Conservation (phyloP, 2,888 invertebrate species). For the Amblyteles armatorius region DNA sequence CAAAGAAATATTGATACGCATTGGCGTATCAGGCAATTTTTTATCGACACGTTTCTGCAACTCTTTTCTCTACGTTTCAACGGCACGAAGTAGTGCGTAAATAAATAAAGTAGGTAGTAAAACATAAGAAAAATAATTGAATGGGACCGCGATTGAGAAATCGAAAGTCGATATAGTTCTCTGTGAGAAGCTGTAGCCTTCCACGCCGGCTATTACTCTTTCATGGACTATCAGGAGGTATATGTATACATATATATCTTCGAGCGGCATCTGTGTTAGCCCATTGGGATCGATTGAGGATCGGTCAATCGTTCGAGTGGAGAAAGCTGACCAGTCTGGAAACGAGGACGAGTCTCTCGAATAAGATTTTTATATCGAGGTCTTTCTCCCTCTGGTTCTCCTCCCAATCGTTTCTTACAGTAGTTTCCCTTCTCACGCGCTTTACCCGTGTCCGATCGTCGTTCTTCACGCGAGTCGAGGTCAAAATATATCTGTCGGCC, state of each 20-base stretch:
- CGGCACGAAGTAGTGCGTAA: neutral
- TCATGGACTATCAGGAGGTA: conserved; percentile 33
- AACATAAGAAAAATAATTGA: conserved; percentile 53
- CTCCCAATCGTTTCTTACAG: conserved; percentile 26
- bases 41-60: neutral
- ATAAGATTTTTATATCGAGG: conserved; percentile 72
- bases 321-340: conserved; percentile 77
- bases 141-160: conserved; percentile 68
- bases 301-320: conserved; percentile 68
- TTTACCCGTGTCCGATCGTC: conserved; percentile 41
- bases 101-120: neutral
- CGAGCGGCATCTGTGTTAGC: conserved; percentile 21
- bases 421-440: conserved; percentile 45
- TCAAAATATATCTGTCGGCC: conserved; percentile 36
- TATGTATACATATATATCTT: conserved; percentile 4
- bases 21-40: neutral
- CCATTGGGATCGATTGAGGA: conserved; percentile 46
- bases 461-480: conserved; percentile 36
- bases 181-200: neutral
- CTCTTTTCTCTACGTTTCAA: neutral
- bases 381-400: conserved; percentile 29
- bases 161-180: conserved; percentile 49
- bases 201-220: conserved; percentile 27
- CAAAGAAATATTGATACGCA: neutral
- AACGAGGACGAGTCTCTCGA: conserved; percentile 78